A percentile compares a stretch with the other conserved stretches of the same genome.
Conservation (phyloP, 2,888 invertebrate genomes). For the Drosophila falleni region DNA sequence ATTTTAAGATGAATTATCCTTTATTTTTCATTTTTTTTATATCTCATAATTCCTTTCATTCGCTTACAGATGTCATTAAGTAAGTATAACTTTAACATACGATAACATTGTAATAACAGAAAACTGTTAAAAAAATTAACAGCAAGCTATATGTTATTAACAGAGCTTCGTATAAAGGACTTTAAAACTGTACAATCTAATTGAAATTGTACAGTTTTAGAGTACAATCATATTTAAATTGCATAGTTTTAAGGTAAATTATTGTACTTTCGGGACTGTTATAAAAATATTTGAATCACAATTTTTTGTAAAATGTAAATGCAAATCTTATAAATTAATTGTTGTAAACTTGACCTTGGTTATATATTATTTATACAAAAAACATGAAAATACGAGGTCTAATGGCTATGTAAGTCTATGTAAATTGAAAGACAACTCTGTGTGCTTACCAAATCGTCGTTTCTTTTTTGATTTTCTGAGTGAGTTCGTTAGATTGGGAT, state of each 20-base stretch:
- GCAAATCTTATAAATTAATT: background rate
- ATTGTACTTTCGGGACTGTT: background rate
- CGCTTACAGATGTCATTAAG: background rate
- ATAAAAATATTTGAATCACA: background rate
- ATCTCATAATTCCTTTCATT: background rate
- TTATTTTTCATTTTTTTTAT: background rate
- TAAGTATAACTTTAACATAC: background rate
- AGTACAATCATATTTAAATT: background rate
- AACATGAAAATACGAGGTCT: constrained; percentile 1
- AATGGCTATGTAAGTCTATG: constrained; percentile 33
- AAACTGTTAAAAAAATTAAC: background rate
- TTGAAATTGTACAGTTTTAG: background rate
- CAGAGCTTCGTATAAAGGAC: background rate
- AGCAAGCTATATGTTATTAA: background rate
- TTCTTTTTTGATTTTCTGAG: constrained; percentile 85
- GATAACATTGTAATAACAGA: background rate
- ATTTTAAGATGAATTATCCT: too few relatives aligned
- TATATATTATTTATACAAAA: constrained; percentile 11
- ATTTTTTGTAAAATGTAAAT: too few relatives aligned
- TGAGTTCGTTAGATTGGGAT: constrained; percentile 85
- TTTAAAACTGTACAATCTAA: too few relatives aligned
- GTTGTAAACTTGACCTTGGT: constrained; percentile 43
- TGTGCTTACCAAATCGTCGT: constrained; percentile 85
- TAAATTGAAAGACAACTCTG: constrained; percentile 41
- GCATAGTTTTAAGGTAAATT: background rate